Evolutionary conservation across 2,888 invertebrate species (phyloP).

Genomic region (Eurytoma californica): DNA sequence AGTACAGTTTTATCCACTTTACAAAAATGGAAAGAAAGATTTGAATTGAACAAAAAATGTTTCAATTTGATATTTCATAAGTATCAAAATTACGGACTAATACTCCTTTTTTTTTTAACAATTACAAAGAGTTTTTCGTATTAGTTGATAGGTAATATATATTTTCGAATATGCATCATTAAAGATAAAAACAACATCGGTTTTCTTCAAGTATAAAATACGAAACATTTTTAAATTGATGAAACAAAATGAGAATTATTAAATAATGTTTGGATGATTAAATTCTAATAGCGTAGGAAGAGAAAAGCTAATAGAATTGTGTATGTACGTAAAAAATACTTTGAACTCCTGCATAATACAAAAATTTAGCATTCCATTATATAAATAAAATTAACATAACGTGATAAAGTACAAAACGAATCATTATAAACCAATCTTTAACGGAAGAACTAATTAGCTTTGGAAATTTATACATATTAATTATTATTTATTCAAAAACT

Average conservation of each 20-base stretch:
- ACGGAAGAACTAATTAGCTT: conserved; percentile 45
- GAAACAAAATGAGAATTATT: conserved; percentile 23
- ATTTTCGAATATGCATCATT: conserved; percentile 5
- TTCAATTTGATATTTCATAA: neutral
- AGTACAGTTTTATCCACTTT: conserved; percentile 19
- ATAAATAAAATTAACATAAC: conserved; percentile 42
- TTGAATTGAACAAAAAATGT: neutral
- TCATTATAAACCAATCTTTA: conserved; percentile 41
- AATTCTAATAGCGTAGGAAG: conserved; percentile 11
- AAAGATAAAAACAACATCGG: conserved; percentile 10
- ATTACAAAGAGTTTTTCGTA: conserved; percentile 23
- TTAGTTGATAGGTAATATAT: conserved; percentile 1
- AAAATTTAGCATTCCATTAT: conserved; percentile 34
- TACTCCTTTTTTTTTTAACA: conserved; percentile 5
- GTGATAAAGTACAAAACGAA: conserved; percentile 47
- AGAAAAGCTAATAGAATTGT: conserved; percentile 5
- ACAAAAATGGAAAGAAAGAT: conserved; percentile 10
- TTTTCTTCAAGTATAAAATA: conserved; percentile 35
- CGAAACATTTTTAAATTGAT: conserved; percentile 24
- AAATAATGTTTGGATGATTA: neutral
- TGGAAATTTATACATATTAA: conserved; percentile 31
- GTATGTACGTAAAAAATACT: conserved; percentile 19
- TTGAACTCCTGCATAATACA: conserved; percentile 29
- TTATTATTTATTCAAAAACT: conserved; percentile 29
- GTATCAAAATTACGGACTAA: conserved; percentile 24